A percentile compares a stretch with the other conserved stretches of the same genome.
Conservation (phyloP, 2,888 invertebrate genomes). For the Acanthosoma haemorrhoidale region DNA sequence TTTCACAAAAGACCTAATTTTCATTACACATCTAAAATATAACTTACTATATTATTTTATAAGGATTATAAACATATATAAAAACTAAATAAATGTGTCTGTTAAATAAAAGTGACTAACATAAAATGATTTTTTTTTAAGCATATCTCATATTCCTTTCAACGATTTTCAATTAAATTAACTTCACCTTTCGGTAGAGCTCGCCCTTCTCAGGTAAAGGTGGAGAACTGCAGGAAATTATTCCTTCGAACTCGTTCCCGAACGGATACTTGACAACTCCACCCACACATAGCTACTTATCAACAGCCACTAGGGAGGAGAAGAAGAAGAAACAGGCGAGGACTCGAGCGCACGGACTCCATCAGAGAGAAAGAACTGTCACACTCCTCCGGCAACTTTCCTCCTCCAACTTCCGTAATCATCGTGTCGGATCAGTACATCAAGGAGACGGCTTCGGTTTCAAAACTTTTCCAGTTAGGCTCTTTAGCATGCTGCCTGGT, state of each 20-base stretch:
- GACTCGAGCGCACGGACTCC: too few relatives aligned
- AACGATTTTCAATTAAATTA: too few relatives aligned
- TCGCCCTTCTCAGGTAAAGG: background rate
- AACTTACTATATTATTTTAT: too few relatives aligned
- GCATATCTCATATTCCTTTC: too few relatives aligned
- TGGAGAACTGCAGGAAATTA: background rate
- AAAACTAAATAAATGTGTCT: too few relatives aligned
- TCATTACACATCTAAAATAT: too few relatives aligned
- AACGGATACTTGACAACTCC: background rate
- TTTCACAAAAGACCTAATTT: too few relatives aligned
- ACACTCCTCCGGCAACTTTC: background rate
- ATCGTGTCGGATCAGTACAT: slow-evolving; percentile 16
- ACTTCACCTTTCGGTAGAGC: too few relatives aligned
- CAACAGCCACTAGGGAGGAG: too few relatives aligned
- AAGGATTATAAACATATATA: too few relatives aligned
- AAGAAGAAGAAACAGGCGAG: background rate
- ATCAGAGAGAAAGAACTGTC: background rate
- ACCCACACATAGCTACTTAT: background rate
- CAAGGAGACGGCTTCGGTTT: background rate
- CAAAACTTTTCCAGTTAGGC: slow-evolving; percentile 30
- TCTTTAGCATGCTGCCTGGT: slow-evolving; percentile 29
- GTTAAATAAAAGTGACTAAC: too few relatives aligned
- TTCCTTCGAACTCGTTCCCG: background rate
- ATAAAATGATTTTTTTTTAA: too few relatives aligned
- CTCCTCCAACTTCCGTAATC: slow-evolving; percentile 14